Base-by-base conservation (phyloP, 2,797 vertebrate genomes). In the Pampus argenteus region DNA sequence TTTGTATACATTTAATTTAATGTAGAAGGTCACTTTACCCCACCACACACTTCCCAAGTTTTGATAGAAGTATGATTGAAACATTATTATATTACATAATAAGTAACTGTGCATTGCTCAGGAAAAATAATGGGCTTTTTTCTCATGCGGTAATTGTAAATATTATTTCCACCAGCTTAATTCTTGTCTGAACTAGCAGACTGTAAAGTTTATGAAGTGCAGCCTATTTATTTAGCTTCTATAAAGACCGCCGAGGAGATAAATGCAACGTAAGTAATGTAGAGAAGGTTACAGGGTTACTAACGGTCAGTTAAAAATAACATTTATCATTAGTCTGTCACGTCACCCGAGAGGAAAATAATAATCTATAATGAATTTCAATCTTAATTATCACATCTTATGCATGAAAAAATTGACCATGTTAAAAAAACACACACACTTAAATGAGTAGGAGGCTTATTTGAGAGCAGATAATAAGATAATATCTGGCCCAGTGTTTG, bases 201-300 rank as follows among this genome's bases (percentile, higher is more conserved):
- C 63, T 52, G 52, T 61, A 20, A 79, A 62, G 25, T 67, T 71
- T 1, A 71, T 76, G 38, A 81, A 64, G 64, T 63, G 6, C 48
- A 36, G 23, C 74, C 57, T 44, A 38, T 76, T 83, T 66, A 61
- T 69, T 60, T 51, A 22, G 23, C 56, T 23, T 59, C 26, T 29
- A 26, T 59, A 20, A 58, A 67, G 36, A 26, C 0, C n/a, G 5
- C 26, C 28, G 45, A 18, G 45, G 40, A 23, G 4, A 40, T 65
- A 72, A 72, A 74, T 59, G 25, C 60, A 47, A 9, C 66, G 4
- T 31, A 1, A 25, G 67, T 49, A 45, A 61, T 17, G n/a, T 18
- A 63, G 23, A 60, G 34, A 22, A 44, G 52, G 44, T 57, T 34
- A 20, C 38, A 51, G 40, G 40, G 60, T 69, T 59, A 25, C 48